Conservation (phyloP, 2,888 invertebrate genomes). For the Lithodes maja region DNA sequence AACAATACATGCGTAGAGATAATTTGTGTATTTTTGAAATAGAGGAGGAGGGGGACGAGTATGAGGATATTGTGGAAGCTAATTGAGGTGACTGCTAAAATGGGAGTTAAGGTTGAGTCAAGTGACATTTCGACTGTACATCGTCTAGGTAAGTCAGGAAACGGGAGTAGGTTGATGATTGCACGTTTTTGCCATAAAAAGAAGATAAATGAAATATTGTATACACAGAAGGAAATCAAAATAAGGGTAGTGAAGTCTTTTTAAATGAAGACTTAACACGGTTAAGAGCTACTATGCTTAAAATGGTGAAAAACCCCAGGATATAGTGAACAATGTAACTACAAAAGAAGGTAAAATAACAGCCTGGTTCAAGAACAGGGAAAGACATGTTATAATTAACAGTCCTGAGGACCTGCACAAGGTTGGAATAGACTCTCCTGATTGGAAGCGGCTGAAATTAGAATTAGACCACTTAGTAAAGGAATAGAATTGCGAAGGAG, state of each 20-base stretch:
- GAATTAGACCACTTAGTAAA: not conserved
- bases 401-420: too few relatives aligned
- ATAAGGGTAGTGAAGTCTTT: not conserved
- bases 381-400: too few relatives aligned
- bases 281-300: slow-evolving; percentile 1
- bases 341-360: too few relatives aligned
- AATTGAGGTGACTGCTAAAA: not conserved
- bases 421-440: too few relatives aligned
- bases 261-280: slow-evolving; percentile 11
- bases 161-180: slow-evolving; percentile 5
- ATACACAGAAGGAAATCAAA: too few relatives aligned
- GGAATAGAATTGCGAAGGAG: not conserved
- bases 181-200: not conserved
- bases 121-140: not conserved
- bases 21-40: slow-evolving; percentile 2
- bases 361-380: too few relatives aligned
- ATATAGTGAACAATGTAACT: too few relatives aligned
- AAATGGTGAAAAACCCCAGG: not conserved
- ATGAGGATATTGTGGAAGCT: slow-evolving; percentile 1
- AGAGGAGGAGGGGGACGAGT: not conserved
- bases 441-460: too few relatives aligned
- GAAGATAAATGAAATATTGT: too few relatives aligned
- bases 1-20: not conserved
- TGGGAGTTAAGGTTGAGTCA: not conserved
- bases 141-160: not conserved